Evolutionary conservation across 2,797 vertebrate species (phyloP).

Genomic region (Tangara arthus): DNA sequence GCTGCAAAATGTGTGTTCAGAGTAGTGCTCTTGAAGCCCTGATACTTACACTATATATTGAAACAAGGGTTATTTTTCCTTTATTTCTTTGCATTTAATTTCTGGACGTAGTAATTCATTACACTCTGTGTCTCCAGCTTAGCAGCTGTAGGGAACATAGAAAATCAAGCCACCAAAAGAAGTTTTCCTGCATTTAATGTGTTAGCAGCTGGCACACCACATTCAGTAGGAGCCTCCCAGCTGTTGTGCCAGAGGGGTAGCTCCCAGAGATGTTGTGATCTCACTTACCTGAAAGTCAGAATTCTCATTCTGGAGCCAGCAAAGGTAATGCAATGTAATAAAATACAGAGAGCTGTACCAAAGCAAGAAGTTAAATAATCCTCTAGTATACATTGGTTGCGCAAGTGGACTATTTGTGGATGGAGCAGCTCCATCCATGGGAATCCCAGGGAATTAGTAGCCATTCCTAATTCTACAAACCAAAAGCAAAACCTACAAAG

Average conservation of each 20-base stretch:
- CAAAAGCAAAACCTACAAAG: neutral
- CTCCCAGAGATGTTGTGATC: neutral
- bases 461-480: neutral
- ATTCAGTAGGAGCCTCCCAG: neutral
- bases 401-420: rapidly evolving
- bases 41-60: neutral
- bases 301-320: neutral
- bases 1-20: neutral
- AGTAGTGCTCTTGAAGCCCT: neutral
- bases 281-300: neutral
- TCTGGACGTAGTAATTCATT: neutral
- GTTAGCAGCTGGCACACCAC: neutral
- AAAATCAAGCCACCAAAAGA: neutral
- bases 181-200: neutral
- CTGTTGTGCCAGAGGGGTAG: neutral
- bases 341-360: neutral
- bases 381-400: neutral
- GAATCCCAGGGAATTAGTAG: neutral
- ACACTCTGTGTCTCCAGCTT: neutral
- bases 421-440: neutral
- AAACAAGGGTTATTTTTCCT: neutral
- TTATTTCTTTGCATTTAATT: neutral
- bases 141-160: neutral
- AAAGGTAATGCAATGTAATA: neutral
- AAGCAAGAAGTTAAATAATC: neutral